These are phyloP conservation scores for Eptesicus fuscus DNA, from an alignment of 2,113 vertebrate genomes.

Conservation along the genomic window DNA sequence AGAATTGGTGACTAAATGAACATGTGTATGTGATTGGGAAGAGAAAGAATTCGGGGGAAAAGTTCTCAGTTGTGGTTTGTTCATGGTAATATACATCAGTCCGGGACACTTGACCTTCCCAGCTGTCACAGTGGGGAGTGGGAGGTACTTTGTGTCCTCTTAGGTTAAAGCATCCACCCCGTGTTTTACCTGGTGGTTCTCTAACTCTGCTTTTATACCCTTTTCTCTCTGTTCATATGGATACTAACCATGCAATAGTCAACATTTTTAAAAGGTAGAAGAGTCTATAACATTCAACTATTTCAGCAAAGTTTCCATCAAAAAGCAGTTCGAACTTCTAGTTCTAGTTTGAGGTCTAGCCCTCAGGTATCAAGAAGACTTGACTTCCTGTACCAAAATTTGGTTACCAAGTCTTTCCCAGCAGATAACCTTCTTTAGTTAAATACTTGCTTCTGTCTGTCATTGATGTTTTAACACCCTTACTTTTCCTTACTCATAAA, in stretches of 20 bases:
- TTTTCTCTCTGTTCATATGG: neutral
- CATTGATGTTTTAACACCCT: neutral
- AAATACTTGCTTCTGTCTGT: neutral
- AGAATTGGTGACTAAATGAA: neutral
- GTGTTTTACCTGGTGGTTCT: neutral
- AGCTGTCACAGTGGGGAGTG: too few relatives aligned
- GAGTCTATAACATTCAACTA: neutral
- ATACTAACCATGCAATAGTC: neutral
- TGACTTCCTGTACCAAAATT: neutral
- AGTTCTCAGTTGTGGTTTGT: neutral
- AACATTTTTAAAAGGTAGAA: neutral
- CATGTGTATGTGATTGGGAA: neutral
- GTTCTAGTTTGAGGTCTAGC: neutral
- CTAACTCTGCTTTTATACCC: neutral
- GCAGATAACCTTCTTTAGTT: neutral
- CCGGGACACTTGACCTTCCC: neutral
- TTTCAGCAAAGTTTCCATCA: neutral
- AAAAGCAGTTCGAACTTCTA: neutral
- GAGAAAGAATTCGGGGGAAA: neutral
- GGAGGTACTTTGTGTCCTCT: too few relatives aligned
- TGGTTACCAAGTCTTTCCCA: neutral
- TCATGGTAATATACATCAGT: rapidly evolving
- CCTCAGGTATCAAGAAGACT: neutral
- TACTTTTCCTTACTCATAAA: neutral
- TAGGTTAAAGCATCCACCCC: neutral